phyloP scores from a whole-genome alignment of 2,113 vertebrate species.

The Barbus barbus region DNA sequence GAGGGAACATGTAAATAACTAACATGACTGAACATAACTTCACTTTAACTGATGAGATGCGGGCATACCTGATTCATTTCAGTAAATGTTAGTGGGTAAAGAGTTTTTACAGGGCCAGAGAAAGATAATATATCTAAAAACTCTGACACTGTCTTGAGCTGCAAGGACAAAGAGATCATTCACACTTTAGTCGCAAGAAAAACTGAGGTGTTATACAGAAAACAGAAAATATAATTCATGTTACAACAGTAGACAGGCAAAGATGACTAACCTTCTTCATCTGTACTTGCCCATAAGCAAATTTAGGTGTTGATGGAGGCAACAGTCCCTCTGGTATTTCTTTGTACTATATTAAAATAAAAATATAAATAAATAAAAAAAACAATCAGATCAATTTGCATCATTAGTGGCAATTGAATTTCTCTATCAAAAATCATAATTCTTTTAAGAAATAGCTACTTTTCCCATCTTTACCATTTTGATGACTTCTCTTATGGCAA shows the following conservation, averaged over 20 bases:
- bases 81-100: constrained; percentile 84
- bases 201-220: background rate
- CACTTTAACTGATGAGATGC: background rate
- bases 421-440: background rate
- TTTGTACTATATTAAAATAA: constrained; percentile 75
- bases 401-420: background rate
- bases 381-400: background rate
- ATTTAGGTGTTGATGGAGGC: constrained; percentile 91
- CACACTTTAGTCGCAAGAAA: background rate
- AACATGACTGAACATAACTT: background rate
- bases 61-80: constrained; percentile 86
- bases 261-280: constrained; percentile 80
- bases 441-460: background rate
- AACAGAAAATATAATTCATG: background rate
- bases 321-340: constrained; percentile 83
- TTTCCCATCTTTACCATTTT: constrained; percentile 85
- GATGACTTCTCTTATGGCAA: constrained; percentile 83
- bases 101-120: constrained; percentile 79
- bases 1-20: background rate
- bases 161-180: constrained; percentile 12
- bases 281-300: constrained; percentile 82
- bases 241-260: background rate
- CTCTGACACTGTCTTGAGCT: constrained; percentile 80
- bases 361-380: too few species aligned
- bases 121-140: constrained; percentile 77